phyloP scores from a whole-genome alignment of 2,113 vertebrate species.

The Suncus etruscus region DNA sequence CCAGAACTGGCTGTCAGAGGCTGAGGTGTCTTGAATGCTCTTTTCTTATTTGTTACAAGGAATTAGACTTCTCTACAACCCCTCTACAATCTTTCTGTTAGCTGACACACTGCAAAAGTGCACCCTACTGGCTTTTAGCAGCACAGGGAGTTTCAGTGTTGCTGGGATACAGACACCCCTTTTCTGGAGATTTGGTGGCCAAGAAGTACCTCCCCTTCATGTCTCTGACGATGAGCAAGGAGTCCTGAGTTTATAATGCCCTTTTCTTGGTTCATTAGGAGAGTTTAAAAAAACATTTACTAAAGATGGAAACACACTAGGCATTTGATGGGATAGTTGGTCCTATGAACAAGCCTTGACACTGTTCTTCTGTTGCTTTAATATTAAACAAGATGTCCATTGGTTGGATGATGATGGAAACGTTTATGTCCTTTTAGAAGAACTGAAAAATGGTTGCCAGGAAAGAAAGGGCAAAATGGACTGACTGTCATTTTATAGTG shows the following conservation, averaged over 20 bases:
- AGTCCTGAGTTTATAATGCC: background rate
- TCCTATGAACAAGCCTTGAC: background rate
- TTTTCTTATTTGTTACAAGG: no score
- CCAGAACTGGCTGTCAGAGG: no score
- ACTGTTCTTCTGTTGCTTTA: conserved; percentile 8
- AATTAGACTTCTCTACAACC: no score
- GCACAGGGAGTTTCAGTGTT: background rate
- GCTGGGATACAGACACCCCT: background rate
- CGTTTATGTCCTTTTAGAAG: background rate
- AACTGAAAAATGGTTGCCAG: no score
- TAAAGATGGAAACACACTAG: conserved; percentile 26
- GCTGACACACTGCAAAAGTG: no score
- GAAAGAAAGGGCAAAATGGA: no score
- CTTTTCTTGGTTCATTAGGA: conserved; percentile 30
- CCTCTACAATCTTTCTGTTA: no score
- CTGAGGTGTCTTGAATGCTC: no score
- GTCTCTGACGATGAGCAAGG: background rate
- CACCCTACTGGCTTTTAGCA: no score
- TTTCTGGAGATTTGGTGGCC: conserved; percentile 10
- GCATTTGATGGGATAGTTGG: background rate
- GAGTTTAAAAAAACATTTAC: conserved; percentile 28
- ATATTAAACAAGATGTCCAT: background rate
- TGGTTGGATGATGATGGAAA: no score
- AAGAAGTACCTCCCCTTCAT: background rate
- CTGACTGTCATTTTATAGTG: no score